Evolutionary conservation across 2,113 vertebrate genomes (phyloP).

Genomic region (Dromiciops gliroides): DNA sequence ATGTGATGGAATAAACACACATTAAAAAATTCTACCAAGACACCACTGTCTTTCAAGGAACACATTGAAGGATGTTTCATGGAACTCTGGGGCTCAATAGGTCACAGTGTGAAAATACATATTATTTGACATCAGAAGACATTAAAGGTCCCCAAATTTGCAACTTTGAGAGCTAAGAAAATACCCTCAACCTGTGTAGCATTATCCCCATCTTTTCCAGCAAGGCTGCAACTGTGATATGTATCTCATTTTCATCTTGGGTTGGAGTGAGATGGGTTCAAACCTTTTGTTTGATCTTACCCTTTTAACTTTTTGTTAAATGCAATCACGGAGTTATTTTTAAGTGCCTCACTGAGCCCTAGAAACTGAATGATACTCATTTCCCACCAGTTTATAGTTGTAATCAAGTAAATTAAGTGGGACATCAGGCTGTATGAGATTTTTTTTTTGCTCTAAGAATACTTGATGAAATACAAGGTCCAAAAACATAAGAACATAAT

Average conservation of each 20-base stretch:
- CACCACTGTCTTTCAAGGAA: not conserved
- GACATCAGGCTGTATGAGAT: not conserved
- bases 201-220: not conserved
- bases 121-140: not conserved
- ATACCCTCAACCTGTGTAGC: not conserved
- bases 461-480: slow-evolving; percentile 28
- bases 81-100: not conserved
- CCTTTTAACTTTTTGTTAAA: not conserved
- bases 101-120: not conserved
- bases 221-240: not conserved
- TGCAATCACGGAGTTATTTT: not conserved
- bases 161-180: not conserved
- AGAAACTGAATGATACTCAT: not conserved
- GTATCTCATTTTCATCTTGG: not conserved
- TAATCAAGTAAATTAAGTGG: not conserved
- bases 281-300: slow-evolving; percentile 20
- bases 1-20: not conserved
- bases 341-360: slow-evolving; percentile 52
- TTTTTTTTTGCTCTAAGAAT: slow-evolving; percentile 36
- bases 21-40: not conserved
- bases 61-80: not conserved
- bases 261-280: not conserved
- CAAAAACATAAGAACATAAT: not conserved
- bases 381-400: not conserved
- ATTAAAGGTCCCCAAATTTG: not conserved